Percentiles rank a stretch among this genome's conserved stretches.
phyloP scores from a whole-genome alignment of 2,113 vertebrate genomes.

The Oreocharis arfaki region DNA sequence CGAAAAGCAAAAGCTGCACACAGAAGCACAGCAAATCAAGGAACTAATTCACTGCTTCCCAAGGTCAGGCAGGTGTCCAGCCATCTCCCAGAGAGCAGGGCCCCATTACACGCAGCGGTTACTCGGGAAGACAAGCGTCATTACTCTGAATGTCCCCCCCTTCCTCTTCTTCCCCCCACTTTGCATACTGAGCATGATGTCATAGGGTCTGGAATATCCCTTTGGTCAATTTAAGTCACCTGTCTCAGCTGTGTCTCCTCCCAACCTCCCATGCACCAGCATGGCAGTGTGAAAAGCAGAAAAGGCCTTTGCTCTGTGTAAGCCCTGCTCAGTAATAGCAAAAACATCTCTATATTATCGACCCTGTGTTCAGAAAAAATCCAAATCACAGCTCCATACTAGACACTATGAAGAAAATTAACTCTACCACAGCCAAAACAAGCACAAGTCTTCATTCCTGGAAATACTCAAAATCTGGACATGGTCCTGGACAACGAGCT shows the following conservation, averaged over 20 bases:
- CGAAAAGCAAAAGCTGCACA: neutral
- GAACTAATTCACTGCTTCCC: neutral
- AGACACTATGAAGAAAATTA: neutral
- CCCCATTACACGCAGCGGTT: fast-evolving
- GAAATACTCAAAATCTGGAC: neutral
- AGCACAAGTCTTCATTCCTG: neutral
- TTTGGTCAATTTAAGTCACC: neutral
- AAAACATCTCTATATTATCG: neutral
- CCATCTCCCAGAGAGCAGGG: neutral
- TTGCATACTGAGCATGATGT: neutral
- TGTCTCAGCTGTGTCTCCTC: neutral
- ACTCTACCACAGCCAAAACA: neutral
- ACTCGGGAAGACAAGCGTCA: neutral
- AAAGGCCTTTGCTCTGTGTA: neutral
- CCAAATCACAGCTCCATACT: neutral
- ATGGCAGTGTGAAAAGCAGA: neutral
- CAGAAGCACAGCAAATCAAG: neutral
- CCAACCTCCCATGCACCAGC: neutral
- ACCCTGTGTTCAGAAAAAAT: neutral
- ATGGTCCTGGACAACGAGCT: neutral
- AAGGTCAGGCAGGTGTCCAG: neutral
- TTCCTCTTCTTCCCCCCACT: neutral
- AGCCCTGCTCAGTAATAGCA: neutral
- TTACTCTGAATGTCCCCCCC: neutral
- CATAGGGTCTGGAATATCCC: neutral